Conservation (phyloP, 2,113 vertebrate species). For the Dunckerocampus dactyliophorus region DNA sequence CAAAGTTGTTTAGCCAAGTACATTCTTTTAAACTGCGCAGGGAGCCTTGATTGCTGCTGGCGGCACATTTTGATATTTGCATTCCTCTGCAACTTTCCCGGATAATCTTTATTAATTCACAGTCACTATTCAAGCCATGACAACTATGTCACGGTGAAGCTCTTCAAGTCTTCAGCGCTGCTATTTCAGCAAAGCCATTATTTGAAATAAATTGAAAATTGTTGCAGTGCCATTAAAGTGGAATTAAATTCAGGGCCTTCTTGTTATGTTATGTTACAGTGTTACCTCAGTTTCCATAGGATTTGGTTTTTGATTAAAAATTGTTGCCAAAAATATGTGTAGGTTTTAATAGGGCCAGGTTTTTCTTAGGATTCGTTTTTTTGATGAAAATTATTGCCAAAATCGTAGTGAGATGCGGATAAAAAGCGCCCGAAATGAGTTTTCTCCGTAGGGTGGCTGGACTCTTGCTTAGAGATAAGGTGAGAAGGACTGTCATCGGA, state of each 20-base stretch:
- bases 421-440: too few species aligned
- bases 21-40: conserved; percentile 55
- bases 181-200: background rate
- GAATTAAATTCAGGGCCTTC: conserved; percentile 2
- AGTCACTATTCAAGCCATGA: conserved; percentile 8
- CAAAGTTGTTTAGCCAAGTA: conserved; percentile 59
- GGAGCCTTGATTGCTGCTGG: conserved; percentile 39
- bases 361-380: too few species aligned
- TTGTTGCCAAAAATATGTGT: too few species aligned
- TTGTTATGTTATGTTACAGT: background rate
- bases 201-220: conserved; percentile 5
- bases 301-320: too few species aligned
- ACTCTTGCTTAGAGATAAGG: too few species aligned
- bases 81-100: conserved; percentile 7
- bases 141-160: background rate
- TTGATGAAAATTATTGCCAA: too few species aligned
- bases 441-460: too few species aligned
- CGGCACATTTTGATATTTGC: background rate
- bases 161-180: background rate
- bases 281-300: too few species aligned
- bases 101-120: conserved; percentile 22
- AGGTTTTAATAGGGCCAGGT: too few species aligned
- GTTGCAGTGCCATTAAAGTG: background rate
- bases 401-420: too few species aligned
- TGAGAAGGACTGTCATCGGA: too few species aligned